phyloP scores from a whole-genome alignment of 2,888 invertebrate genomes.

The Gastracanthus pulcherrimus region DNA sequence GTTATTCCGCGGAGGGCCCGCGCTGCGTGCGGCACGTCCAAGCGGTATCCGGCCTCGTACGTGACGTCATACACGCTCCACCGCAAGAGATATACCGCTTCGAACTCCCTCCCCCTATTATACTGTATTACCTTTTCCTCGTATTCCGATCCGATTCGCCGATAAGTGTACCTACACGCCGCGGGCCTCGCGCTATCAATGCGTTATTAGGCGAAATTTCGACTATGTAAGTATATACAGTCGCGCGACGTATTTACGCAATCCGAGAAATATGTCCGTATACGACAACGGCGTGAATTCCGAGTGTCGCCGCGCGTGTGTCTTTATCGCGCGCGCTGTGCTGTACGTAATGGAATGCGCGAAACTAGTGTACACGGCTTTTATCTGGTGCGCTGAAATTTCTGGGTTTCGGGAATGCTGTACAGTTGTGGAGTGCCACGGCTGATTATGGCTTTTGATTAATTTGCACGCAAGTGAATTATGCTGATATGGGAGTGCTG shows the following conservation, averaged over 20 bases:
- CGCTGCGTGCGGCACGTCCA: conserved; percentile 70
- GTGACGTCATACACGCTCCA: conserved; percentile 68
- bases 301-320: neutral
- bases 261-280: neutral
- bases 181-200: conserved; percentile 23
- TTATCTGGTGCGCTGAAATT: conserved; percentile 9
- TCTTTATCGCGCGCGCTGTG: neutral
- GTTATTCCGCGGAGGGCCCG: conserved; percentile 72
- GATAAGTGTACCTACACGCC: conserved; percentile 38
- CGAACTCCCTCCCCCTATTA: neutral
- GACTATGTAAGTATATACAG: neutral
- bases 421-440: neutral
- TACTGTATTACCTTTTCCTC: conserved; percentile 3
- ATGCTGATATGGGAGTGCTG: no score
- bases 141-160: conserved; percentile 37
- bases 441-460: neutral
- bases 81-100: conserved; percentile 2
- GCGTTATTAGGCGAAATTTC: conserved; percentile 16
- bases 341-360: neutral
- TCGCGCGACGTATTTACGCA: neutral
- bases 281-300: neutral
- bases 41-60: conserved; percentile 74
- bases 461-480: conserved; percentile 11
- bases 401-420: conserved; percentile 33
- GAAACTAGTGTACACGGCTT: neutral